These are phyloP conservation scores for Microtus pennsylvanicus DNA, from an alignment of 2,113 vertebrate genomes.

Conservation along the genomic window DNA sequence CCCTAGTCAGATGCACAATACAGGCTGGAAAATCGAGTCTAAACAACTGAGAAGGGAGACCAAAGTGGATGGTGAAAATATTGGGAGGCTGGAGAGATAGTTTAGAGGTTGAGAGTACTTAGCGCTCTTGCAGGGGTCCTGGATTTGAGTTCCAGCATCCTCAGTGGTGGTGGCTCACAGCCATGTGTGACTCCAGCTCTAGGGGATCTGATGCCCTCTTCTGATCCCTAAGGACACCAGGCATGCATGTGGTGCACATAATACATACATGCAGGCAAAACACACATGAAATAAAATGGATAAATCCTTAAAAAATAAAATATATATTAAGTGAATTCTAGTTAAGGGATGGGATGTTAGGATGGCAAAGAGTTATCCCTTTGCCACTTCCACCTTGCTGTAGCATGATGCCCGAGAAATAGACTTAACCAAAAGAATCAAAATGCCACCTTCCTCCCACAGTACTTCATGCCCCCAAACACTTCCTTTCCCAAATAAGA, in stretches of 20 bases:
- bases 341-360: neutral
- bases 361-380: neutral
- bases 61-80: neutral
- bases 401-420: neutral
- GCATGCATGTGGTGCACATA: neutral
- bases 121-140: neutral
- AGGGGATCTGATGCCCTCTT: neutral
- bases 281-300: neutral
- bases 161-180: neutral
- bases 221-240: neutral
- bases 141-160: neutral
- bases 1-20: neutral
- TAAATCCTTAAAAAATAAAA: neutral
- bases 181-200: neutral
- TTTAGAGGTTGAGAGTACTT: too few relatives aligned
- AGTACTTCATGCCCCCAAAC: too few relatives aligned
- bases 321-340: neutral
- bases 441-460: neutral
- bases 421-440: neutral
- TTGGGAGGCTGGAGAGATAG: neutral
- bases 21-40: neutral
- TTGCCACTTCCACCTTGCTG: neutral
- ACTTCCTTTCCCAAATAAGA: too few relatives aligned
- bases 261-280: neutral
- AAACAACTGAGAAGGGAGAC: neutral